These are phyloP conservation scores for Sciurus vulgaris DNA, from an alignment of 2,797 vertebrate genomes.

Conservation along the genomic window DNA sequence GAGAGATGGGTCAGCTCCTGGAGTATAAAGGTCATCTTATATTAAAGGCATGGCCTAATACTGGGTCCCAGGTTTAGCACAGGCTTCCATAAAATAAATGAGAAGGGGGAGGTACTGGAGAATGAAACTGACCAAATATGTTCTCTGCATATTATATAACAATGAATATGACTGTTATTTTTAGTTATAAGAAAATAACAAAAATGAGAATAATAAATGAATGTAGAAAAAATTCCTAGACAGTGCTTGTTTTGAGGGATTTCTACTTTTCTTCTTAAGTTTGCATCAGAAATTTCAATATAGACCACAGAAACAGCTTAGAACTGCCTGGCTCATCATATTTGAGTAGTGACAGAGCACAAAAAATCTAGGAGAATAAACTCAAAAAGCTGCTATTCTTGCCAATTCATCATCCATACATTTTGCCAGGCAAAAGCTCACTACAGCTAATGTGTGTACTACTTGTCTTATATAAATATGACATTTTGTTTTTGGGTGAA, in stretches of 20 bases:
- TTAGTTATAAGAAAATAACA: too few relatives aligned
- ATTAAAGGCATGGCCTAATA: background rate
- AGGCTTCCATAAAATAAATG: background rate
- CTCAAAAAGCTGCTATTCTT: background rate
- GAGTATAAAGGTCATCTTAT: background rate
- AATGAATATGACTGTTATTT: too few relatives aligned
- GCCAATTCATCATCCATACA: background rate
- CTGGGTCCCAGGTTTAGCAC: background rate
- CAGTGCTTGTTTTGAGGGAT: background rate
- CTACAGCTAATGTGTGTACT: background rate
- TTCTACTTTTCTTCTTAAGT: background rate
- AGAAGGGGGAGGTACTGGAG: too few relatives aligned
- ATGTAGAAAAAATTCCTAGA: background rate
- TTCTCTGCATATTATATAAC: too few relatives aligned
- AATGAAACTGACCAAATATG: too few relatives aligned
- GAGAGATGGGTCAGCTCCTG: background rate
- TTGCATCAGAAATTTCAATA: background rate
- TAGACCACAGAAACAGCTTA: background rate
- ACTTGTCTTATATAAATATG: background rate
- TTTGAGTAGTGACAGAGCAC: background rate
- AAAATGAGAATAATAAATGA: conserved; percentile 28
- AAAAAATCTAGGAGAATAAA: conserved; percentile 21
- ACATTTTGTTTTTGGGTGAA: background rate
- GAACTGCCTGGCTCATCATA: background rate
- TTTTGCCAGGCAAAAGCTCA: background rate